Percentiles rank a stretch among this genome's conserved stretches.
These are phyloP conservation scores for Morus bassanus DNA, from an alignment of 2,797 vertebrate genomes.

Conservation along the genomic window DNA sequence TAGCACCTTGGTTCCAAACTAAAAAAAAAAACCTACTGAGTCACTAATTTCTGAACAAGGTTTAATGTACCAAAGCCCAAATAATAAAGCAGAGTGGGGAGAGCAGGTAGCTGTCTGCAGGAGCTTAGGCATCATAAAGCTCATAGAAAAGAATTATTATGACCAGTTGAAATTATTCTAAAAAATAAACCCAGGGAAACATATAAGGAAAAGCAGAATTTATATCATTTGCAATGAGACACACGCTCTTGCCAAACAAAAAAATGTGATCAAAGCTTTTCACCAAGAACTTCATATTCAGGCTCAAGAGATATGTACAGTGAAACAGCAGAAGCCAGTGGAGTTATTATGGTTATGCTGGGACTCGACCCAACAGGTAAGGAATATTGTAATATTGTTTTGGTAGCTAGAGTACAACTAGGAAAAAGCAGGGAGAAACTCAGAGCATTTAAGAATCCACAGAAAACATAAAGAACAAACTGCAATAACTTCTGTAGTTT, in stretches of 20 bases:
- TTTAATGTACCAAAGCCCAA: neutral
- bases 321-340: neutral
- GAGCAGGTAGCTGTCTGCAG: neutral
- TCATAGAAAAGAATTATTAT: neutral
- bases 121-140: neutral
- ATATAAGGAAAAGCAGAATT: neutral
- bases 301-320: neutral
- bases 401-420: neutral
- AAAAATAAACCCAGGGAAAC: neutral
- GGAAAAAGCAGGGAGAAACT: neutral
- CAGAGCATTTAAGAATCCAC: neutral
- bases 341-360: neutral
- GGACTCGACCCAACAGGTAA: neutral
- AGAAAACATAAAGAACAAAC: conserved; percentile 5
- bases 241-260: neutral
- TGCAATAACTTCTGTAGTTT: neutral
- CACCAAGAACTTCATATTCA: neutral
- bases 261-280: neutral
- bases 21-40: neutral
- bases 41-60: neutral
- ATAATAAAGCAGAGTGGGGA: accelerated
- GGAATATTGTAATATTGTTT: conserved; percentile 22
- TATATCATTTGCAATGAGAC: neutral
- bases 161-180: neutral
- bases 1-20: neutral